Evolutionary conservation across 1,140 invertebrate genomes (phyloP), one percentile per base, ranked within the genome.

Genomic region (Drosophila insularis): DNA sequence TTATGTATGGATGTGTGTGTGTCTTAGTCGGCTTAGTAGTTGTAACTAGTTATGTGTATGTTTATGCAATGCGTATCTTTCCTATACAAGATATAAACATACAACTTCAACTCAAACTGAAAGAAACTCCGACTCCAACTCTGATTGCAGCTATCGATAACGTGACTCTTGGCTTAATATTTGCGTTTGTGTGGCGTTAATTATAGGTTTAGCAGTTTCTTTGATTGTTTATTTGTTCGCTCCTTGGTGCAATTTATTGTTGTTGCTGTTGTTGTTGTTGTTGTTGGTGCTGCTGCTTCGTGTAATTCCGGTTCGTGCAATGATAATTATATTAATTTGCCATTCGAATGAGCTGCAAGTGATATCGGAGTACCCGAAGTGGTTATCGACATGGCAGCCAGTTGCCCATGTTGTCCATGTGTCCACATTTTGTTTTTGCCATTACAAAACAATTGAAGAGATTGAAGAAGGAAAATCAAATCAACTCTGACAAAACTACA

Each of bases 271-370:
- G 68, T 17, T 50, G 17, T 50, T 40, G 73, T 8, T 21, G 69
- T 4, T 32, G 17, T 1, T 72, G 66, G 21, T 67, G 70, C 80
- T 79, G 39, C 31, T 80, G 74, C 68, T 69, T 79, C 73, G 71
- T 74, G 77, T 78, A 89, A 89, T 85, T 84, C 84, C 84, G 80
- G 84, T 89, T 85, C 84, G 85, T 89, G 84, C 84, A 84, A 87
- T 77, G 85, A 89, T 89, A 89, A 89, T 89, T 89, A 89, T 84
- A 89, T 89, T 89, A 89, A 89, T 89, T 89, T 89, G 77, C 85
- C 84, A 89, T 89, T 58, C 80, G 77, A 89, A 89, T 89, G 80
- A 70, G 84, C 79, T 68, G 67, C 76, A 81, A 73, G 78, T 80
- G 78, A 78, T 77, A 78, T 43, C 43, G 43, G 56, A 43, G 60